Percentiles rank a stretch among this genome's conserved stretches.
Evolutionary conservation across 1,140 invertebrate species (phyloP).

Genomic region (Drosophila littoralis): DNA sequence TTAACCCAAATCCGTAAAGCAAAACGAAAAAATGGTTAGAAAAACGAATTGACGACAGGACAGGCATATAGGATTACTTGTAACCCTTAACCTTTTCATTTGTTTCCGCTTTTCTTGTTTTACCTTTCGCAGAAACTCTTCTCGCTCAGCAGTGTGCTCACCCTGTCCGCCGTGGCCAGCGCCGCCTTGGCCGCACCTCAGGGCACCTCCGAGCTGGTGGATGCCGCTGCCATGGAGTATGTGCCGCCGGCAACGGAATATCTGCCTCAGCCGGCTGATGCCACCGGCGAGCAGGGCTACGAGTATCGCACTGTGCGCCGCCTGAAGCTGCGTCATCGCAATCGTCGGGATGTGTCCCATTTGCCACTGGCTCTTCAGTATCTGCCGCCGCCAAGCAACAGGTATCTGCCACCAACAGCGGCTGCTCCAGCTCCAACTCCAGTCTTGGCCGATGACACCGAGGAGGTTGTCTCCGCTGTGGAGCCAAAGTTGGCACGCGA

Average conservation of each 20-base stretch:
- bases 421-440: slow-evolving; percentile 27
- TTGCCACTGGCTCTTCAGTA: slow-evolving; percentile 58
- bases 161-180: slow-evolving; percentile 70
- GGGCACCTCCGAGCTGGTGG: slow-evolving; percentile 49
- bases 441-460: slow-evolving; percentile 53
- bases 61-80: slow-evolving; percentile 5
- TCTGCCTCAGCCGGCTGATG: slow-evolving; percentile 27
- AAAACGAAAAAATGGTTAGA: slow-evolving; percentile 38
- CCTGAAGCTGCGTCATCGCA: slow-evolving; percentile 69
- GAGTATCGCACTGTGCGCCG: slow-evolving; percentile 75
- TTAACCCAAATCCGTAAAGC: slow-evolving; percentile 29
- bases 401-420: slow-evolving; percentile 66
- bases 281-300: slow-evolving; percentile 61
- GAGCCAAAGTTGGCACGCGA: slow-evolving; percentile 68
- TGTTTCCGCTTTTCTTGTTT: background rate
- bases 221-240: slow-evolving; percentile 49
- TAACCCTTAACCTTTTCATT: background rate
- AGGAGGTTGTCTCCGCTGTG: slow-evolving; percentile 62
- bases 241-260: slow-evolving; percentile 49
- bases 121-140: slow-evolving; percentile 68
- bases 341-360: slow-evolving; percentile 73
- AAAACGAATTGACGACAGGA: background rate
- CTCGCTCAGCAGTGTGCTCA: slow-evolving; percentile 60
- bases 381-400: slow-evolving; percentile 58
- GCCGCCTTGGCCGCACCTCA: slow-evolving; percentile 62